Evolutionary conservation across 2,113 vertebrate species (phyloP).

Genomic region (Perccottus glenii): DNA sequence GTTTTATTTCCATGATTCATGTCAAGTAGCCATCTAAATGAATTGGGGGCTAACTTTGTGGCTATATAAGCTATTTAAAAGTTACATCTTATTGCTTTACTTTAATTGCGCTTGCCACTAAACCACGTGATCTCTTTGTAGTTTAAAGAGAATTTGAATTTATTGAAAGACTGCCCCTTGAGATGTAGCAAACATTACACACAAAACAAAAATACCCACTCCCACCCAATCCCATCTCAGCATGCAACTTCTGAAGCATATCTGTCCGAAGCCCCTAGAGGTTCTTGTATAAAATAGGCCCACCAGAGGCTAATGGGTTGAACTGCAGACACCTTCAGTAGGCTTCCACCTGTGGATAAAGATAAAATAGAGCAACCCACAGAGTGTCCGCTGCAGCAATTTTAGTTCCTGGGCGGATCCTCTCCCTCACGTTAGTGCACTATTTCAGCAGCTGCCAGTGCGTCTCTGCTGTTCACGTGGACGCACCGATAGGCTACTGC

Average conservation of each 20-base stretch:
- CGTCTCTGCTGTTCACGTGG: conserved; percentile 51
- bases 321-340: not conserved
- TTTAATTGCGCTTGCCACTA: not conserved
- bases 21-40: too few species aligned
- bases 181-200: too few species aligned
- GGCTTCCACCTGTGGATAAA: conserved; percentile 22
- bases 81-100: not conserved
- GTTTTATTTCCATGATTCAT: too few species aligned
- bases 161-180: too few species aligned
- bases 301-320: not conserved
- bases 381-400: not conserved
- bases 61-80: too few species aligned
- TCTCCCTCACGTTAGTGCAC: not conserved
- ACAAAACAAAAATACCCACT: too few species aligned
- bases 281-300: not conserved
- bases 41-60: too few species aligned
- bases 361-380: not conserved
- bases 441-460: conserved; percentile 9
- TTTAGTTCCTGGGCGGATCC: conserved; percentile 53
- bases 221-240: too few species aligned
- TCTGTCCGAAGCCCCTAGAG: too few species aligned
- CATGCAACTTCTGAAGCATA: too few species aligned
- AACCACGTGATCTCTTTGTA: not conserved
- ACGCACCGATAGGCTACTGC: not conserved
- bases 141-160: not conserved